A percentile compares a stretch with the other conserved stretches of the same genome.
Conservation (phyloP, 2,797 vertebrate genomes). For the Limosa lapponica region DNA sequence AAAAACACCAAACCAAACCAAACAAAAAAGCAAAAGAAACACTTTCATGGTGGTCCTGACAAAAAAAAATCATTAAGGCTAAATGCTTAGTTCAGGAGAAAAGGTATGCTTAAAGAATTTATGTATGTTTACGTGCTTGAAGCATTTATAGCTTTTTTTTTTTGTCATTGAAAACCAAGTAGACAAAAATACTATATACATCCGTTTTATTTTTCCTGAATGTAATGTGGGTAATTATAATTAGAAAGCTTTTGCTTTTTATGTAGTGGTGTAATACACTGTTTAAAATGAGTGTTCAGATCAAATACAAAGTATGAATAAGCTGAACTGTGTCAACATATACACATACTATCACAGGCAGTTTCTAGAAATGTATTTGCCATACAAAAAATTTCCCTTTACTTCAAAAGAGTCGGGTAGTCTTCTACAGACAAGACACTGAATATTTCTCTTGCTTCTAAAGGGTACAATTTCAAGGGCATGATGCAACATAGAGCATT, state of each 20-base stretch:
- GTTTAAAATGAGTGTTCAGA: constrained; percentile 48
- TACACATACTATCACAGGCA: neutral
- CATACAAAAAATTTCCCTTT: neutral
- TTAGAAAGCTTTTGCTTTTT: constrained; percentile 33
- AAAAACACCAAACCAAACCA: neutral
- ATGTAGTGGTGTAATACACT: constrained; percentile 18
- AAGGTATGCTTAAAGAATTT: neutral
- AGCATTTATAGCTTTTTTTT: constrained; percentile 45
- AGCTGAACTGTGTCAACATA: neutral
- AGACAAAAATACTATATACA: constrained; percentile 9
- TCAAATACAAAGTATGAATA: constrained; percentile 24
- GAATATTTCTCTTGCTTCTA: neutral
- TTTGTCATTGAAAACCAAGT: constrained; percentile 38
- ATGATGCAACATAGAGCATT: neutral
- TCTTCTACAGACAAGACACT: neutral
- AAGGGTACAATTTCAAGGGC: neutral
- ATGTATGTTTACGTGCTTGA: constrained; percentile 20
- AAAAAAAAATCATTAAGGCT: constrained; percentile 25
- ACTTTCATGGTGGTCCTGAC: neutral
- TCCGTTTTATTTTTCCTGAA: constrained; percentile 40
- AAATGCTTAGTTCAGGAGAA: constrained; percentile 33
- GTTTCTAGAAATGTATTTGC: neutral
- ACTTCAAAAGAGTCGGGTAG: neutral
- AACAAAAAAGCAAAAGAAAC: neutral
- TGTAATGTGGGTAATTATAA: constrained; percentile 48